These are phyloP conservation scores for Budorcas taxicolor DNA, from an alignment of 2,113 vertebrate species.

Conservation along the genomic window DNA sequence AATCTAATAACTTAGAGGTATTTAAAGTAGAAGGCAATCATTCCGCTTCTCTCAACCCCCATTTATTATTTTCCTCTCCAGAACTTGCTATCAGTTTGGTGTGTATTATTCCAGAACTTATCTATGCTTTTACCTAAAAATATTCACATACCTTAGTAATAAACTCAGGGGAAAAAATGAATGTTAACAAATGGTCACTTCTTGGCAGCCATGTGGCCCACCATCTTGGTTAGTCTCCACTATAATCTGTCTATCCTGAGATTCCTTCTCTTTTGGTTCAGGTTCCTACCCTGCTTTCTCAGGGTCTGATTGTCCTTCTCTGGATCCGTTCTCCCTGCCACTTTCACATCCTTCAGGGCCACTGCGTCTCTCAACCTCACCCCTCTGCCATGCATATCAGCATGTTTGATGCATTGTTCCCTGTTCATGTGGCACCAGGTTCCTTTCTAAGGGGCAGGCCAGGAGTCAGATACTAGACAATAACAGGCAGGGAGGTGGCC, in stretches of 20 bases:
- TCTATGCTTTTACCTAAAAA: neutral
- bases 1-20: neutral
- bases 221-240: neutral
- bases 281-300: neutral
- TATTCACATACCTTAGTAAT: neutral
- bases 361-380: neutral
- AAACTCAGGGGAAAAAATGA: neutral
- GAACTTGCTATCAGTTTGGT: neutral
- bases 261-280: neutral
- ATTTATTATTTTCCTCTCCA: neutral
- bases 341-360: neutral
- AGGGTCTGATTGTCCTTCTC: neutral
- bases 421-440: neutral
- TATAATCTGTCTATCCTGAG: neutral
- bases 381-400: rapidly evolving
- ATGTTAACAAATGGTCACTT: neutral
- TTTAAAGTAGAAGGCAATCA: neutral
- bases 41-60: neutral
- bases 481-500: neutral
- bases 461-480: neutral
- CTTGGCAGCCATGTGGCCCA: neutral
- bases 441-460: neutral
- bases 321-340: neutral
- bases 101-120: neutral
- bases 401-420: neutral